Base-by-base conservation (phyloP, 2,797 vertebrate species). In the Nannoperca obscura region DNA sequence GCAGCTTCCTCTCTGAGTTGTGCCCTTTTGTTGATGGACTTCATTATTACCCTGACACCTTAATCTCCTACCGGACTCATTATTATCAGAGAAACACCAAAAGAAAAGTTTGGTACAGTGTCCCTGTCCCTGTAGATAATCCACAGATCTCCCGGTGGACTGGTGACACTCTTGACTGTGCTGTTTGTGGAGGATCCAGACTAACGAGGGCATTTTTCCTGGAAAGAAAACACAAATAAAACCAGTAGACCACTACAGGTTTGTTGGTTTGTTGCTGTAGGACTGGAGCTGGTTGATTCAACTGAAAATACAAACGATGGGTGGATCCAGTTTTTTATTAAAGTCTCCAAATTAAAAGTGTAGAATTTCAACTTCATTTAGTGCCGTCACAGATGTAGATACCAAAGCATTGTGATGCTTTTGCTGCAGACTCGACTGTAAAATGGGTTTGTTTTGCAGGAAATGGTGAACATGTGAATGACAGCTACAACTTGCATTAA, bases 1-100 rank as follows among this genome's bases (percentile, higher is more conserved):
- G 68, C 46, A 72, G 71, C 80, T 61, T 58, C 52, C 0, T 62
- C 30, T 61, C 47, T 24, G 47, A 74, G 54, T 44, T 15, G 34
- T 74, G 74, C 58, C 58, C 67, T 60, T 1, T 12, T 12, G 70
- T 66, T 47, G 19, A 66, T 65, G 14, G 30, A 11, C 54, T 47
- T n/a, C 3, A 1, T 46, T 27, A 12, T 42, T 20, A 6, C 24
- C 20, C 17, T 19, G 2, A 64, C 19, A 19, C n/a, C 27, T 74
- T 22, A 20, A 58, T 36, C 75, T 55, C 47, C 19, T 15, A 5
- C n/a, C 47, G 13, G 17, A 30, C 20, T 49, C 7, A 34, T 22
- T 34, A 22, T 32, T 15, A 8, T 30, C 1, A 10, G 2, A 2
- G 14, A 52, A 47, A 49, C 2, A 7, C 30, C 19, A 10, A 38